Base-by-base conservation (phyloP, 2,797 vertebrate species). In the Limosa lapponica region DNA sequence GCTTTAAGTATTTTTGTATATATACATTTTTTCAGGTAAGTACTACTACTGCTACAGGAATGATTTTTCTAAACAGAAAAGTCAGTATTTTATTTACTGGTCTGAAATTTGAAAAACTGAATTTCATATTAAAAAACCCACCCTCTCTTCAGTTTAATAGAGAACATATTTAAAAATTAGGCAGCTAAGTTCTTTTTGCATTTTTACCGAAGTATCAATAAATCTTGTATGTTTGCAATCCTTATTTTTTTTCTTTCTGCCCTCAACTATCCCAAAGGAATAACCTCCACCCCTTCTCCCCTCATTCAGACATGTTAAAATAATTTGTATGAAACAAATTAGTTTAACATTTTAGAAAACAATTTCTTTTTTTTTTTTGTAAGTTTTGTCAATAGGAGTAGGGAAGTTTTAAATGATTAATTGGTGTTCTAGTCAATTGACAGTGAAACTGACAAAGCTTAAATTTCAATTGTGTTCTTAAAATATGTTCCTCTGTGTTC, bases 361-460 rank as follows among this genome's bases (percentile, higher is more conserved):
- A 95, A 61, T 84, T 81, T 67, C 6, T 66, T 34, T 16, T 48
- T 32, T 58, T 57, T 69, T 61, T 44, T 20, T 12, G 16, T 78
- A 91, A 96, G 82, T 69, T 87, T 82, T 52, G 81, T 94, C 90
- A 93, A 46, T 95, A 78, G 6, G 23, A 91, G 65, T 80, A 57
- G 83, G 52, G 89, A 48, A 90, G 51, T 96, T 95, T 96, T 92
- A 92, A 94, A 88, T 97, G 91, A 97, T 95, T 89, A 96, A 87
- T 97, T 94, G 92, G 75, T 95, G 73, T 97, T 85, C 82, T 92
- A 67, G 70, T 92, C 84, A 96, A 67, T 93, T 95, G 95, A 95
- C 90, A 85, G 87, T 85, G 93, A 84, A 97, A 95, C 93, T 98
- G 94, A 55, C 94, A 91, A 91, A 93, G 87, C 91, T 95, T 94